Evolutionary conservation across 2,113 vertebrate genomes (phyloP).

Genomic region (Spermophilus dauricus): DNA sequence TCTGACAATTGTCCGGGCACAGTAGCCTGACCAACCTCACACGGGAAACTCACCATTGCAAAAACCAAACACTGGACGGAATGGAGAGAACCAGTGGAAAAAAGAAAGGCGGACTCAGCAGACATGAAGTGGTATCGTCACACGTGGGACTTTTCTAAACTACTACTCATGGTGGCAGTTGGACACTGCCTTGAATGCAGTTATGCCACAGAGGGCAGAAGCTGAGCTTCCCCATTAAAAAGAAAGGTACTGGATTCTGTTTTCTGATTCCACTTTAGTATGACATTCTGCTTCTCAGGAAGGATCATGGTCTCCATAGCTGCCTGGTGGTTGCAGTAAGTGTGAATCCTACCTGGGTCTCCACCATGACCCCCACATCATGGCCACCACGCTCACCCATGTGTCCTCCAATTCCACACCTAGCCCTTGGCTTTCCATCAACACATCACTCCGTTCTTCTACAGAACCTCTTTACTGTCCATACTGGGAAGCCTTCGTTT

Average conservation of each 20-base stretch:
- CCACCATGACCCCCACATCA: background rate
- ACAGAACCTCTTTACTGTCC: background rate
- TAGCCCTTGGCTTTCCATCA: background rate
- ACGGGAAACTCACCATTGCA: constrained; percentile 16
- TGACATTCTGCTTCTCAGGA: background rate
- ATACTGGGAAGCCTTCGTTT: background rate
- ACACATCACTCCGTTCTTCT: background rate
- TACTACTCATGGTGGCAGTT: background rate
- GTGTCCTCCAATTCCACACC: background rate
- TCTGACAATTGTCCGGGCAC: background rate
- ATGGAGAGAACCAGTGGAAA: background rate
- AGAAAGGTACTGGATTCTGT: background rate
- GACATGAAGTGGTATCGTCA: background rate
- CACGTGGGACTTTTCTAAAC: background rate
- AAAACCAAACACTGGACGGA: background rate
- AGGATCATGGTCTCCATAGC: background rate
- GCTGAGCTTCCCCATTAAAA: background rate
- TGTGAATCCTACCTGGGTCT: background rate
- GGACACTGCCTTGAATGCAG: background rate
- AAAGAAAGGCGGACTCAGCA: background rate
- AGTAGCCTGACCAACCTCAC: background rate
- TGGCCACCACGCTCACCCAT: background rate
- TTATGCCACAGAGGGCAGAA: background rate
- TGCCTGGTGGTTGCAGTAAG: background rate
- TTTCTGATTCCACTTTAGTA: background rate